Evolutionary conservation across 2,113 vertebrate genomes (phyloP), one percentile per base, ranked within the genome.

Genomic region (Beaufortia kweichowensis): DNA sequence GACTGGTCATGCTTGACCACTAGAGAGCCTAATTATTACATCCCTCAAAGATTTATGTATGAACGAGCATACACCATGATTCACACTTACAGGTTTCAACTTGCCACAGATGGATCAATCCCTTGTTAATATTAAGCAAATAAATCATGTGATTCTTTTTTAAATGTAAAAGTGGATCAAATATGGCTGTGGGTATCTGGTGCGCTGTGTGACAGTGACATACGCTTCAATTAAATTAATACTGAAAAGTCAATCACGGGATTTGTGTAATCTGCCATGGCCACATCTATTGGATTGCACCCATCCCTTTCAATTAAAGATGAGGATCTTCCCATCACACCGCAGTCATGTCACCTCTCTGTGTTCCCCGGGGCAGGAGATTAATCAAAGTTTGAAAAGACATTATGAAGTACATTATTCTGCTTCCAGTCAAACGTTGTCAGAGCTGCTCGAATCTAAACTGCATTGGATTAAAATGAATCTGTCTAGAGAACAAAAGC

Each of bases 321-420:
- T 73, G 56, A 73, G 57, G 70, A 73, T 73, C 70, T 73, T 73
- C 70, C 70, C 70, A 73, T 73, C 70, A 48, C 56, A 73, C 39
- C 61, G 70, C 70, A 73, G 70, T 73, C 70, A 73, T 73, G 70
- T 61, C 70, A 73, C 70, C 57, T 73, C 57, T 46, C 70, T 73
- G 70, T 1, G 26, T 73, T 73, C 70, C 70, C 70, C 26, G 70
- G 70, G 70, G 70, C 57, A 73, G 70, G 56, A 73, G 70, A 73
- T 73, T 73, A 73, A 73, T 73, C 70, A 73, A 73, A 73, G 70
- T 73, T 73, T 73, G 70, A 73, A 73, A 73, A 73, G 70, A 73
- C 70, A 73, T 73, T 73, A 73, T 73, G 70, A 73, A 61, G 70
- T 73, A 73, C 70, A 73, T 73, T 73, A 73, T 73, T 73, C 57